These are phyloP conservation scores for Rana temporaria DNA, from an alignment of 2,113 vertebrate genomes.

Conservation along the genomic window DNA sequence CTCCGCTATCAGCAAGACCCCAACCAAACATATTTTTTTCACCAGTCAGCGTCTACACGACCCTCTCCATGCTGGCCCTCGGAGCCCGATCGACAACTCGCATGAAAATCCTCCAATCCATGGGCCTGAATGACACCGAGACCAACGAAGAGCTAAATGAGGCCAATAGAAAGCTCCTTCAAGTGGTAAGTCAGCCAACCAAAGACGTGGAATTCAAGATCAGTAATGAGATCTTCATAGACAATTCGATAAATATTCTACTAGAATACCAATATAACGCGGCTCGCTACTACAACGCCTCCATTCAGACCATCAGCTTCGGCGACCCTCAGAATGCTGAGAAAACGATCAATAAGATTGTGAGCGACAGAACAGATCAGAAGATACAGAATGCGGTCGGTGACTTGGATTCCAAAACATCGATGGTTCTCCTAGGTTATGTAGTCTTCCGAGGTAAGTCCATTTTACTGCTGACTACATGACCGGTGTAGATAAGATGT, in stretches of 20 bases:
- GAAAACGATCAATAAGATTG: slow-evolving; percentile 71
- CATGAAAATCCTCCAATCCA: slow-evolving; percentile 68
- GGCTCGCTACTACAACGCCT: slow-evolving; percentile 62
- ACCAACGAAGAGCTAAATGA: slow-evolving; percentile 62
- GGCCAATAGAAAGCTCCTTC: slow-evolving; percentile 68
- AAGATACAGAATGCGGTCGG: slow-evolving; percentile 76
- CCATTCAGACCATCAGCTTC: slow-evolving; percentile 76
- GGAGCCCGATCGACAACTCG: slow-evolving; percentile 65
- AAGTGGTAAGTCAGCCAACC: slow-evolving; percentile 65
- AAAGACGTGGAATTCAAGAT: slow-evolving; percentile 66
- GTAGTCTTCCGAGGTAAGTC: slow-evolving; percentile 75
- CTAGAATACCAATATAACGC: slow-evolving; percentile 65
- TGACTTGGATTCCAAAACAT: slow-evolving; percentile 66
- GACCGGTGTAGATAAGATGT: no score
- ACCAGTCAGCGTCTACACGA: slow-evolving; percentile 69
- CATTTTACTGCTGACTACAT: no score
- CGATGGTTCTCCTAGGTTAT: slow-evolving; percentile 77
- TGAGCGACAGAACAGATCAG: slow-evolving; percentile 68
- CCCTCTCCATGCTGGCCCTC: slow-evolving; percentile 68
- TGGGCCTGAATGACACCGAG: slow-evolving; percentile 68
- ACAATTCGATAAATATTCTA: slow-evolving; percentile 59
- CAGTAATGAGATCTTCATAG: slow-evolving; percentile 66
- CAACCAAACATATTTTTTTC: slow-evolving; percentile 77
- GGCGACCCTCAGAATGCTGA: slow-evolving; percentile 64
- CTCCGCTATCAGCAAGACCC: not conserved